Conservation (phyloP, 2,888 invertebrate genomes). For the Drosophila kanekoi region DNA sequence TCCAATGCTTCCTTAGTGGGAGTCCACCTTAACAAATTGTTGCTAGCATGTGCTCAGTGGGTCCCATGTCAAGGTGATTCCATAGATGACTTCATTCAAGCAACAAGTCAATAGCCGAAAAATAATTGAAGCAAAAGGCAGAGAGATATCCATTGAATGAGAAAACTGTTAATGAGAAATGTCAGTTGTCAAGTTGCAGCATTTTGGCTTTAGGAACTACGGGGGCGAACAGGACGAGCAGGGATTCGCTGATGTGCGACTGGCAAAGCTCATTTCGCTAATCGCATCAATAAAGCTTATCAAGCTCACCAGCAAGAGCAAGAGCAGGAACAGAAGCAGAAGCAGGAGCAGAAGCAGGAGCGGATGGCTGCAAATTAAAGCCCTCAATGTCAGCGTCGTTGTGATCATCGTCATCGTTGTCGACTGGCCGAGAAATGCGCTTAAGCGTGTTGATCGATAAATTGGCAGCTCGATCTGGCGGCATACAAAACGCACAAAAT, state of each 20-base stretch:
- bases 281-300: slow-evolving; percentile 81
- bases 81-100: slow-evolving; percentile 64
- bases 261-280: slow-evolving; percentile 79
- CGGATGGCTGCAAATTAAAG: slow-evolving; percentile 47
- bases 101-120: slow-evolving; percentile 59
- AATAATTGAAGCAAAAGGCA: neutral
- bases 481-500: slow-evolving; percentile 71
- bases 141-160: neutral
- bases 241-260: slow-evolving; percentile 31
- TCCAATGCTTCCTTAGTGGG: slow-evolving; percentile 2
- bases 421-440: slow-evolving; percentile 70
- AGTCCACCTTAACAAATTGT: neutral
- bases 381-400: slow-evolving; percentile 62
- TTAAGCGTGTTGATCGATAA: slow-evolving; percentile 81
- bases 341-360: slow-evolving; percentile 1
- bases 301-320: slow-evolving; percentile 54
- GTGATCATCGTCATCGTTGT: slow-evolving; percentile 38
- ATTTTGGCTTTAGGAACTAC: slow-evolving; percentile 11
- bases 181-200: slow-evolving; percentile 73
- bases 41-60: slow-evolving; percentile 24
- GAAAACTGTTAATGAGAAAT: slow-evolving; percentile 77
- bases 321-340: no score
- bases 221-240: slow-evolving; percentile 7
- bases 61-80: slow-evolving; percentile 52
- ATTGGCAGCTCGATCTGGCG: slow-evolving; percentile 62